A percentile compares a stretch with the other conserved stretches of the same genome.
Evolutionary conservation across 1,140 invertebrate genomes (phyloP).

Genomic region (Lepidurus arcticus): DNA sequence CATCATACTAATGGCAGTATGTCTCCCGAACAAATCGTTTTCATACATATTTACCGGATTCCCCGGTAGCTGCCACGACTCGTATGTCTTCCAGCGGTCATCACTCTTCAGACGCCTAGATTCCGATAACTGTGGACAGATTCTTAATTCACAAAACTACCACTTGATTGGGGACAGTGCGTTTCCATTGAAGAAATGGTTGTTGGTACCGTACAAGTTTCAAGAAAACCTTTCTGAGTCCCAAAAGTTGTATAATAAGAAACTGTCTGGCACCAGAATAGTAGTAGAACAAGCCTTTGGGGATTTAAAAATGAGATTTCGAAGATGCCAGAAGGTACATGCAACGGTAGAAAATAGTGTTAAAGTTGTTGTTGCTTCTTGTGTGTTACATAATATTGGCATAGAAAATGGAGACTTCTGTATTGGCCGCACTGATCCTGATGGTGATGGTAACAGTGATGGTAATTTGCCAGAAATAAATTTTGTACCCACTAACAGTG

Average conservation of each 20-base stretch:
- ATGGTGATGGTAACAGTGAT: background rate
- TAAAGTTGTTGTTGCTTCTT: background rate
- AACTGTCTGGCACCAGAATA: constrained; percentile 13
- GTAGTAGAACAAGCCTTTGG: constrained; percentile 23
- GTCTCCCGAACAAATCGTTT: background rate
- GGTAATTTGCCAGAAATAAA: background rate
- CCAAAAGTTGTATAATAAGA: constrained; percentile 19
- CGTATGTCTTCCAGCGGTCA: constrained; percentile 20
- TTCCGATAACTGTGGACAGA: background rate
- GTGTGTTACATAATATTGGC: constrained; percentile 26
- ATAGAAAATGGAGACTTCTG: constrained; percentile 21
- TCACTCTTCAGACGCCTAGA: background rate
- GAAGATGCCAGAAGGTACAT: constrained; percentile 22
- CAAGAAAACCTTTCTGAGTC: background rate
- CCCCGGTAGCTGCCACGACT: constrained; percentile 25
- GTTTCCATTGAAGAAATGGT: background rate
- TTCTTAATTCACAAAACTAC: background rate
- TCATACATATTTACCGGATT: constrained; percentile 27
- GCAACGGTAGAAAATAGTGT: constrained; percentile 7
- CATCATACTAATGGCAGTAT: constrained; percentile 4
- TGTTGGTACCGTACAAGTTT: background rate
- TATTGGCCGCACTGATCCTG: background rate
- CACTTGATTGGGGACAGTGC: constrained; percentile 16
- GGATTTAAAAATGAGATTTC: constrained; percentile 21
- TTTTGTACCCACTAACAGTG: background rate